A percentile compares a stretch with the other conserved stretches of the same genome.
These are phyloP conservation scores for Tenebrio molitor DNA, from an alignment of 1,140 invertebrate species.

Conservation along the genomic window DNA sequence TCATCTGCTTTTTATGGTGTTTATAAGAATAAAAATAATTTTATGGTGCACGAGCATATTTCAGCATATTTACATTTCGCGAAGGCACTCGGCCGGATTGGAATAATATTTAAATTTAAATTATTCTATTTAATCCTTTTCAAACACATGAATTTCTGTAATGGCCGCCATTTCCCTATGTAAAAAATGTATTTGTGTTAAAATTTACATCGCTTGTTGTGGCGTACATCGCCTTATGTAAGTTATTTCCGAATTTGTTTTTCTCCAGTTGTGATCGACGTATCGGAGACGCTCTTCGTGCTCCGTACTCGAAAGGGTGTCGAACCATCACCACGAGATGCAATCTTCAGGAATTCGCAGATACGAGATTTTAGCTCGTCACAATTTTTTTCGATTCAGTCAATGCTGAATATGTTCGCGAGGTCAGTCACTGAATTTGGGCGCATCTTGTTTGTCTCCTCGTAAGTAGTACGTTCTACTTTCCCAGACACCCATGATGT, in stretches of 20 bases:
- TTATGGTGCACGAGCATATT: conserved; percentile 35
- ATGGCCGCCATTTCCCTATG: neutral
- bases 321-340: too few species aligned
- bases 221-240: conserved; percentile 14
- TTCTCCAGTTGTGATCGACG: neutral
- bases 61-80: conserved; percentile 28
- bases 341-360: too few species aligned
- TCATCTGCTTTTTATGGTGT: conserved; percentile 40
- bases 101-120: conserved; percentile 27
- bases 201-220: conserved; percentile 11
- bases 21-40: conserved; percentile 41
- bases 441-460: conserved; percentile 18
- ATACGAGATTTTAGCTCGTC: neutral
- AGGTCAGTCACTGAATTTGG: conserved; percentile 26
- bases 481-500: conserved; percentile 8
- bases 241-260: too few species aligned
- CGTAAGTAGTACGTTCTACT: conserved; percentile 28
- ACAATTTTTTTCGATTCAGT: neutral
- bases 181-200: conserved; percentile 30
- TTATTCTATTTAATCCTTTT: conserved; percentile 5
- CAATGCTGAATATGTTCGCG: neutral
- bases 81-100: conserved; percentile 14
- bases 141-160: neutral
- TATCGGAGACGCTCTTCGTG: too few species aligned
- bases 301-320: too few species aligned